Conservation (phyloP, 2,113 vertebrate genomes). For the Mastomys coucha region DNA sequence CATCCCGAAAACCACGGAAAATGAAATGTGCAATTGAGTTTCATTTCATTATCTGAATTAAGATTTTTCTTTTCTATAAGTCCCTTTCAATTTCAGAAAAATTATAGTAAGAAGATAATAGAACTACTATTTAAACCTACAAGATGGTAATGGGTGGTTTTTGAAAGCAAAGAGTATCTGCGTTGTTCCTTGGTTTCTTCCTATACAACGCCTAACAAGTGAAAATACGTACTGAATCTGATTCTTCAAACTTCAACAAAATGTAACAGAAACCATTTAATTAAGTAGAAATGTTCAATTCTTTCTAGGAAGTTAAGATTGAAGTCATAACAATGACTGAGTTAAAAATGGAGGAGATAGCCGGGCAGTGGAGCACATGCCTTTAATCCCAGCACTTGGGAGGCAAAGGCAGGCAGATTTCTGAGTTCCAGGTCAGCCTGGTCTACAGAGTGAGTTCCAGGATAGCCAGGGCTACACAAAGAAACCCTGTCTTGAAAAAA, state of each 20-base stretch:
- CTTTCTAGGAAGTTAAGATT: not conserved
- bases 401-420: no score
- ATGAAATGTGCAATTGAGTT: not conserved
- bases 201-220: not conserved
- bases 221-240: slow-evolving; percentile 33
- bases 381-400: no score
- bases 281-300: not conserved
- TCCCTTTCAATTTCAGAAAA: slow-evolving; percentile 33
- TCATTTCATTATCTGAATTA: not conserved
- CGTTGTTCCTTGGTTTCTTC: slow-evolving; percentile 10
- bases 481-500: no score
- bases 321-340: not conserved
- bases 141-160: not conserved
- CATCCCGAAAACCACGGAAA: not conserved
- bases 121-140: slow-evolving; percentile 43
- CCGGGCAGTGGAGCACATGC: no score
- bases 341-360: slow-evolving; percentile 23
- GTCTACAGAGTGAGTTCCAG: no score
- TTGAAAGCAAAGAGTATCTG: slow-evolving; percentile 22
- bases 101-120: slow-evolving; percentile 43
- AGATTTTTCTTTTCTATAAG: not conserved
- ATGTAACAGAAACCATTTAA: not conserved
- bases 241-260: slow-evolving; percentile 27
- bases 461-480: no score
- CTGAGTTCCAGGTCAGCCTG: no score